A percentile compares a stretch with the other conserved stretches of the same genome.
Evolutionary conservation across 2,113 vertebrate genomes (phyloP).

Genomic region (Muntiacus muntjak): DNA sequence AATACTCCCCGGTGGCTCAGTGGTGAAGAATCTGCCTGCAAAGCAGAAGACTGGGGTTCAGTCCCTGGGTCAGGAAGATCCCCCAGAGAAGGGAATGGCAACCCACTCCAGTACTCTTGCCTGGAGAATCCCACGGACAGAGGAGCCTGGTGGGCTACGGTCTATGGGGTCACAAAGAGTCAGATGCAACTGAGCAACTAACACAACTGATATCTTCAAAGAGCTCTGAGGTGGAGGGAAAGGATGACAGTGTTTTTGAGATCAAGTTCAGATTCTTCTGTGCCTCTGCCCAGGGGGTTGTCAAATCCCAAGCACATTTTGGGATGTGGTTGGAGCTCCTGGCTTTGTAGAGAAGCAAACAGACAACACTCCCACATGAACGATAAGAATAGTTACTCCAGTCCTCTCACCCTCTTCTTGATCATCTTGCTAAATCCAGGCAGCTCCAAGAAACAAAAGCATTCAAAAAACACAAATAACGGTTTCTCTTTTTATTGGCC

Average conservation of each 20-base stretch:
- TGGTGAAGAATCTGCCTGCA: not conserved
- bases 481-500: not conserved
- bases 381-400: conserved; percentile 28
- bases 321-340: not conserved
- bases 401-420: not conserved
- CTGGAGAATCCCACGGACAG: not conserved
- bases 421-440: not conserved
- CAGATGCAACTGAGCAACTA: accelerated
- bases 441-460: not conserved
- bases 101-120: not conserved
- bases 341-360: conserved; percentile 22
- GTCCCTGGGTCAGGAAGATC: not conserved
- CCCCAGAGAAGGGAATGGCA: not conserved
- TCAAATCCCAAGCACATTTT: not conserved
- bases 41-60: not conserved
- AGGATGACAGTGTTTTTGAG: not conserved
- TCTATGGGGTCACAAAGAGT: not conserved
- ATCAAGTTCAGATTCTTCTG: too few relatives aligned
- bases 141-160: not conserved
- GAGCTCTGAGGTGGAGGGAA: not conserved
- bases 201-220: not conserved
- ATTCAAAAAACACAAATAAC: not conserved
- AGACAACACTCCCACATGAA: conserved; percentile 24
- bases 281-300: not conserved
- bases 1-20: not conserved